These are phyloP conservation scores for Hyphantria cunea DNA, from an alignment of 1,140 invertebrate species.

Conservation along the genomic window DNA sequence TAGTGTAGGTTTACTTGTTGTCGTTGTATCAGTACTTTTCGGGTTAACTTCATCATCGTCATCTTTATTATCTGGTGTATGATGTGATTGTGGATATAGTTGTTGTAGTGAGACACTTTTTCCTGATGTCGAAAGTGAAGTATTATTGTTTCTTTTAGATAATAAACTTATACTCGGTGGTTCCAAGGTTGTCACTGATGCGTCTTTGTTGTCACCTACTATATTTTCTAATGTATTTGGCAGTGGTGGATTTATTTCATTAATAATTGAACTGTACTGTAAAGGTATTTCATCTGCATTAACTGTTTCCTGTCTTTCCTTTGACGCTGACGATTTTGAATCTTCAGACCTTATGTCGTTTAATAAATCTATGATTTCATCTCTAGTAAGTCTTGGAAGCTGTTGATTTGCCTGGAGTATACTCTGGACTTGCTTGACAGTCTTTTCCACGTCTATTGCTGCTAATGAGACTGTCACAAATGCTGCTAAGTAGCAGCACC, in stretches of 20 bases:
- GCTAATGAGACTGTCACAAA: slow-evolving; percentile 41
- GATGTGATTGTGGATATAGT: too few species aligned
- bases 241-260: slow-evolving; percentile 49
- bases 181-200: background rate
- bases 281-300: slow-evolving; percentile 38
- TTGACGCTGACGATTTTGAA: slow-evolving; percentile 48
- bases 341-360: slow-evolving; percentile 83
- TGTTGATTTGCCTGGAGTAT: slow-evolving; percentile 81
- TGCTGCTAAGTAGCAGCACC: slow-evolving; percentile 50
- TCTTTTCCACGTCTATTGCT: slow-evolving; percentile 69
- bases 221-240: slow-evolving; percentile 36
- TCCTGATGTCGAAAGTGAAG: too few species aligned
- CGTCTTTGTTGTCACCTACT: background rate
- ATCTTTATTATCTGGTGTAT: too few species aligned
- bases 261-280: slow-evolving; percentile 49
- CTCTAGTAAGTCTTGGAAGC: slow-evolving; percentile 82
- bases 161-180: too few species aligned
- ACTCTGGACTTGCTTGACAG: slow-evolving; percentile 84
- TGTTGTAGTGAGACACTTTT: too few species aligned
- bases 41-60: background rate
- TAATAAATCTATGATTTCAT: slow-evolving; percentile 83
- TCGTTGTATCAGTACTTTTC: slow-evolving; percentile 51
- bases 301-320: slow-evolving; percentile 31
- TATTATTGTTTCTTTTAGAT: too few species aligned
- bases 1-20: slow-evolving; percentile 55